A percentile compares a stretch with the other conserved stretches of the same genome.
These are phyloP conservation scores for Eupithecia vulgata DNA, from an alignment of 2,888 invertebrate genomes.

Conservation along the genomic window DNA sequence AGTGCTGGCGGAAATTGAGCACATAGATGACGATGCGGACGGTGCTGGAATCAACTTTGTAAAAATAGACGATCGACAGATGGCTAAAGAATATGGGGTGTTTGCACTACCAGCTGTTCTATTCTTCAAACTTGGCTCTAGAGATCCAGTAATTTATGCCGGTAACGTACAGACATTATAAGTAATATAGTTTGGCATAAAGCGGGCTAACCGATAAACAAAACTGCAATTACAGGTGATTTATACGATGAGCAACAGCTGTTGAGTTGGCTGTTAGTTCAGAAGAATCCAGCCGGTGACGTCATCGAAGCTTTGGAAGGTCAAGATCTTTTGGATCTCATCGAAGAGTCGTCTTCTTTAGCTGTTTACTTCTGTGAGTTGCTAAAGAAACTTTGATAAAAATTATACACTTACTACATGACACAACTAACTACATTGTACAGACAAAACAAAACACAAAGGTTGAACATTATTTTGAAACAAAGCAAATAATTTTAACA, in stretches of 20 bases:
- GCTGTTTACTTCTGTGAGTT: slow-evolving; percentile 97
- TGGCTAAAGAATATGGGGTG: slow-evolving; percentile 94
- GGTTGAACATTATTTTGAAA: background rate
- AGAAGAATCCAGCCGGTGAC: slow-evolving; percentile 96
- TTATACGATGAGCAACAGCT: slow-evolving; percentile 94
- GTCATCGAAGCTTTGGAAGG: slow-evolving; percentile 95
- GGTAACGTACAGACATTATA: slow-evolving; percentile 75
- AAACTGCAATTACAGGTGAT: slow-evolving; percentile 84
- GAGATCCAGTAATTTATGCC: slow-evolving; percentile 95
- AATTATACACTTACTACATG: slow-evolving; percentile 52
- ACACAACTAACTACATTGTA: slow-evolving; percentile 51
- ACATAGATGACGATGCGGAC: slow-evolving; percentile 97
- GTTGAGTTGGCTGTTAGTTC: slow-evolving; percentile 94
- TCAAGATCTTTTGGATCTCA: slow-evolving; percentile 88
- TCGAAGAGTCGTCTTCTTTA: slow-evolving; percentile 91
- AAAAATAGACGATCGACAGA: slow-evolving; percentile 93
- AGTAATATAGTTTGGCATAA: slow-evolving; percentile 7
- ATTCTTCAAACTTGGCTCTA: slow-evolving; percentile 94
- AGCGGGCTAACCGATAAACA: slow-evolving; percentile 23
- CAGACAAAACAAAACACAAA: slow-evolving; percentile 18
- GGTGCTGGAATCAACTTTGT: slow-evolving; percentile 95
- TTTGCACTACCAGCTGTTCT: slow-evolving; percentile 95
- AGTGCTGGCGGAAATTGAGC: slow-evolving; percentile 94
- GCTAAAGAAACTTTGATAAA: slow-evolving; percentile 34
- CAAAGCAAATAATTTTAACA: slow-evolving; percentile 38